Conservation (phyloP, 1,140 invertebrate genomes). For the Gryon sp. region DNA sequence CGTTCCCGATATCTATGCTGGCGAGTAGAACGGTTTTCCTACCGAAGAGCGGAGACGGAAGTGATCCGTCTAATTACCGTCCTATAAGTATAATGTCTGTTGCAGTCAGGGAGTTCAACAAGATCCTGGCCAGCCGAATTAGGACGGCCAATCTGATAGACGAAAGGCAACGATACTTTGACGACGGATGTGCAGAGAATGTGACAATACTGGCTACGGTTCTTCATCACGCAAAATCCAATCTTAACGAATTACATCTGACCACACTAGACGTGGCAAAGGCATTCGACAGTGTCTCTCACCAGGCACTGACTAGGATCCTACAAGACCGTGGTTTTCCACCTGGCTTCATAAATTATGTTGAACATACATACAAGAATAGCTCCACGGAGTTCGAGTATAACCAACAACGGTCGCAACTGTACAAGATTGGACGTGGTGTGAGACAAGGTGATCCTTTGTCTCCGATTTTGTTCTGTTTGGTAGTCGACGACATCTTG, state of each 20-base stretch:
- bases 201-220: not conserved
- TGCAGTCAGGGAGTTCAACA: not conserved
- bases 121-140: not conserved
- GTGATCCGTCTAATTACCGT: not conserved
- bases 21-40: not conserved
- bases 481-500: not conserved
- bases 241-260: conserved; percentile 6
- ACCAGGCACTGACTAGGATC: conserved; percentile 40
- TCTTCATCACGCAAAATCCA: not conserved
- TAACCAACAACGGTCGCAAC: conserved; percentile 14
- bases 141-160: not conserved
- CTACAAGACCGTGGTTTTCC: not conserved
- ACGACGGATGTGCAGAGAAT: not conserved
- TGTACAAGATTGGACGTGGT: conserved; percentile 32
- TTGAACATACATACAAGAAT: not conserved
- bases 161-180: not conserved
- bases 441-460: conserved; percentile 3
- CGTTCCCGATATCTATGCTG: not conserved
- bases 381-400: not conserved
- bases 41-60: not conserved
- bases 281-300: conserved; percentile 72
- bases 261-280: conserved; percentile 65
- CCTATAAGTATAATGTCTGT: not conserved
- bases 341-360: conserved; percentile 39
- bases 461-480: not conserved